A percentile compares a stretch with the other conserved stretches of the same genome.
Evolutionary conservation across 2,888 invertebrate genomes (phyloP).

Genomic region (Dioctria rufipes): DNA sequence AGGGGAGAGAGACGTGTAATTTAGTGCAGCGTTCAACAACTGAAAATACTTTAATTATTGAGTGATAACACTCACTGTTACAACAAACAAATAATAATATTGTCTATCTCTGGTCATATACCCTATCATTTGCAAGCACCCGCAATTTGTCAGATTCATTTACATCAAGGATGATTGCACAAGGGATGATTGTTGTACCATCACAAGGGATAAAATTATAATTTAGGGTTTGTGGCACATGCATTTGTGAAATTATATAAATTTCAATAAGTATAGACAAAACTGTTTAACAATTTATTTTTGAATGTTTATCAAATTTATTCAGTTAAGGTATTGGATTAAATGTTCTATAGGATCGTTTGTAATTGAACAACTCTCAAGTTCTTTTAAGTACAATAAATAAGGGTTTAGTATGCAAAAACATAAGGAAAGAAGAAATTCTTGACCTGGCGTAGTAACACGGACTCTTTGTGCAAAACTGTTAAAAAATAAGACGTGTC

Average conservation of each 20-base stretch:
- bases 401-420: no score
- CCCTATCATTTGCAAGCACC: not conserved
- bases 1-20: not conserved
- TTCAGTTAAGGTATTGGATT: no score
- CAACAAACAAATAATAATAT: not conserved
- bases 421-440: no score
- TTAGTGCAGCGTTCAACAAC: not conserved
- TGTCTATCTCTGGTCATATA: not conserved
- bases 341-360: no score
- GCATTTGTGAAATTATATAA: not conserved
- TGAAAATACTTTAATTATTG: not conserved
- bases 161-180: not conserved
- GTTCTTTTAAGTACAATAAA: no score
- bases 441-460: no score
- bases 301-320: no score
- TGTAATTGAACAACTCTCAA: no score
- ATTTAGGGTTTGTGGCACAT: not conserved
- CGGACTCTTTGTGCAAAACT: no score
- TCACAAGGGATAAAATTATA: not conserved
- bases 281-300: no score
- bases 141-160: not conserved
- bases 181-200: not conserved
- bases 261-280: no score
- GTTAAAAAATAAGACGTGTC: no score
- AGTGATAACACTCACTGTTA: not conserved